phyloP scores from a whole-genome alignment of 2,797 vertebrate species.

The Cephalopachus bancanus region DNA sequence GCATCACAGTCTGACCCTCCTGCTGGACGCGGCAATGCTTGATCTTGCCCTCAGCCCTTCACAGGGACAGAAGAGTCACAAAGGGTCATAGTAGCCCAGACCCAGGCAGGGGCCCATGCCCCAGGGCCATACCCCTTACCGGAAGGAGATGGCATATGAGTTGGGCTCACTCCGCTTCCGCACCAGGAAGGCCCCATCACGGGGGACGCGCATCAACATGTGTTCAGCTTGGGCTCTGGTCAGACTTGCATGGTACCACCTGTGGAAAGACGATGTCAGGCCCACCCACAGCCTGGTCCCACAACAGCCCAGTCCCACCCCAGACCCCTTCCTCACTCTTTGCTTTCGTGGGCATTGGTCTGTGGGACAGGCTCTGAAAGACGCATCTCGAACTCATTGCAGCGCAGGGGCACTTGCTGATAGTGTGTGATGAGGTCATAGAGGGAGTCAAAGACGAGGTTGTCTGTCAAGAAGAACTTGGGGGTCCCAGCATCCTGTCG shows the following conservation, averaged over 20 bases:
- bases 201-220: conserved; percentile 99
- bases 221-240: conserved; percentile 97
- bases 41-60: conserved; percentile 97
- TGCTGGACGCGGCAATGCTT: conserved; percentile 99
- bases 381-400: conserved; percentile 99
- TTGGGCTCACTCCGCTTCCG: conserved; percentile 96
- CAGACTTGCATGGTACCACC: conserved; percentile 98
- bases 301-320: too few relatives aligned
- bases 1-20: conserved; percentile 96
- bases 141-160: conserved; percentile 98
- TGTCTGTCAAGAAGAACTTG: conserved; percentile 99
- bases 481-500: conserved; percentile 97
- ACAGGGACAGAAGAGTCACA: not conserved
- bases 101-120: not conserved
- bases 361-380: conserved; percentile 98
- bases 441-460: conserved; percentile 98
- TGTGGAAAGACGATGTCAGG: conserved; percentile 79
- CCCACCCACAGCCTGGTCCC: not conserved
- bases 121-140: conserved; percentile 86
- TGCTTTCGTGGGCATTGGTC: conserved; percentile 99
- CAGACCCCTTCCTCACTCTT: conserved; percentile 92
- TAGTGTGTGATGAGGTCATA: conserved; percentile 99
- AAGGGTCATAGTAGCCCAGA: not conserved
- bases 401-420: conserved; percentile 98
- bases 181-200: conserved; percentile 98